A percentile compares a stretch with the other conserved stretches of the same genome.
Conservation (phyloP, 2,888 invertebrate species). For the Erebia ligea region DNA sequence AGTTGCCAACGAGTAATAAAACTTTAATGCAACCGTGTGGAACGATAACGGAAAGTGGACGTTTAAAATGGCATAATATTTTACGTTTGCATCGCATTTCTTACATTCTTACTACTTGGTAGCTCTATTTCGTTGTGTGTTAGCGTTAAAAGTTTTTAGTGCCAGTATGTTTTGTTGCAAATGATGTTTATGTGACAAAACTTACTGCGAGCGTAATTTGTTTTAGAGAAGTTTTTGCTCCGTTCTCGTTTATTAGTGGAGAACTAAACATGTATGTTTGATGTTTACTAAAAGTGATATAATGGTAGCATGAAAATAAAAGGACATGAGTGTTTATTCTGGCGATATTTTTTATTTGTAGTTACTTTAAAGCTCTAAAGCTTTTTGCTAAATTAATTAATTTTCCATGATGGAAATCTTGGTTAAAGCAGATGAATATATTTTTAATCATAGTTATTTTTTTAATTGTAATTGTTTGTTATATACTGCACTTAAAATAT, state of each 20-base stretch:
- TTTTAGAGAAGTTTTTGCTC: slow-evolving; percentile 6
- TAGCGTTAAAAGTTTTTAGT: slow-evolving; percentile 13
- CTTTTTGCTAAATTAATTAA: too few species aligned
- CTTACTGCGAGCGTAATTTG: slow-evolving; percentile 6
- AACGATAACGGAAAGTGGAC: slow-evolving; percentile 43
- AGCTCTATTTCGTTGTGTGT: slow-evolving; percentile 13
- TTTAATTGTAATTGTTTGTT: too few species aligned
- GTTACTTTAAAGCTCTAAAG: too few species aligned
- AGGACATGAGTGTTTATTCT: not conserved
- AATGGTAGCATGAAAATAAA: too few species aligned
- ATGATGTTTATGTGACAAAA: slow-evolving; percentile 21
- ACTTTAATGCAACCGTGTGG: slow-evolving; percentile 43
- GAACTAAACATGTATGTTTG: not conserved
- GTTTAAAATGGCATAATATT: slow-evolving; percentile 40
- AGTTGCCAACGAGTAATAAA: slow-evolving; percentile 41
- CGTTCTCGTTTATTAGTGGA: not conserved
- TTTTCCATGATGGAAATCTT: too few species aligned
- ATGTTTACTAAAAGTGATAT: not conserved
- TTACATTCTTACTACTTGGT: slow-evolving; percentile 18
- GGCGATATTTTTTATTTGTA: not conserved
- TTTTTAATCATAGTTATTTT: too few species aligned
- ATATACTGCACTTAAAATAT: too few species aligned
- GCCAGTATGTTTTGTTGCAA: slow-evolving; percentile 11
- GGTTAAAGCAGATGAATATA: not conserved
- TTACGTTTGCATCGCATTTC: slow-evolving; percentile 23